Percentiles rank a stretch among this genome's conserved stretches.
Conservation (phyloP, 2,888 invertebrate genomes). For the Diarsia rubi region DNA sequence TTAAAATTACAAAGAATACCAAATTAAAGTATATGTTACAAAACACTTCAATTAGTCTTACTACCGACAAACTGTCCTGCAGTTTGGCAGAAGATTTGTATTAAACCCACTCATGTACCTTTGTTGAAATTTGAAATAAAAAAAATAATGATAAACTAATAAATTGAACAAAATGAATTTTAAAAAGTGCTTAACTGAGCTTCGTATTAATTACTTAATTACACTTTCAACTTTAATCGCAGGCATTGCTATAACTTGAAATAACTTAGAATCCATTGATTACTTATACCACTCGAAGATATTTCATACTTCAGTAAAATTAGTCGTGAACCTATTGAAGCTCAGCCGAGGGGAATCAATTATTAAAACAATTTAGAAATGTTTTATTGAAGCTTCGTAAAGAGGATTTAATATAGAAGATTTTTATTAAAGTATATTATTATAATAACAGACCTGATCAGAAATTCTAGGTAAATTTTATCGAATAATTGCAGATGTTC, state of each 20-base stretch:
- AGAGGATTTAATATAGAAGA: slow-evolving; percentile 41
- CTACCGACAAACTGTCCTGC: too few species aligned
- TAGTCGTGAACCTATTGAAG: slow-evolving; percentile 20
- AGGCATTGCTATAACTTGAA: slow-evolving; percentile 28
- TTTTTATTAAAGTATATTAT: slow-evolving; percentile 34
- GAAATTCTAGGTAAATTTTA: slow-evolving; percentile 24
- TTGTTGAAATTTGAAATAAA: too few species aligned
- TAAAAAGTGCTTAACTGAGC: slow-evolving; percentile 1
- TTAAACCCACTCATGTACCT: too few species aligned
- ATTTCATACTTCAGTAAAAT: slow-evolving; percentile 34
- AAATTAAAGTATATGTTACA: neutral
- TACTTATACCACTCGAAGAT: slow-evolving; percentile 23
- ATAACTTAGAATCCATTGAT: slow-evolving; percentile 36
- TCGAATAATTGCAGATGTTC: slow-evolving; percentile 10
- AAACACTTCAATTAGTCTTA: neutral
- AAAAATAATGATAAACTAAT: too few species aligned
- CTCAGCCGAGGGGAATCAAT: slow-evolving; percentile 47
- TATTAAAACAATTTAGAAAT: slow-evolving; percentile 52
- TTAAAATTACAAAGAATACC: neutral
- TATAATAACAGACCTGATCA: slow-evolving; percentile 17
- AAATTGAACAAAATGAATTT: neutral
- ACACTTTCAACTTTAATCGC: slow-evolving; percentile 41
- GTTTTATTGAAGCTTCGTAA: slow-evolving; percentile 6
- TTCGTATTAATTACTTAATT: slow-evolving; percentile 29
- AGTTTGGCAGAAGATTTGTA: too few species aligned